phyloP scores from a whole-genome alignment of 2,888 invertebrate species.

The Acleris sparsana region DNA sequence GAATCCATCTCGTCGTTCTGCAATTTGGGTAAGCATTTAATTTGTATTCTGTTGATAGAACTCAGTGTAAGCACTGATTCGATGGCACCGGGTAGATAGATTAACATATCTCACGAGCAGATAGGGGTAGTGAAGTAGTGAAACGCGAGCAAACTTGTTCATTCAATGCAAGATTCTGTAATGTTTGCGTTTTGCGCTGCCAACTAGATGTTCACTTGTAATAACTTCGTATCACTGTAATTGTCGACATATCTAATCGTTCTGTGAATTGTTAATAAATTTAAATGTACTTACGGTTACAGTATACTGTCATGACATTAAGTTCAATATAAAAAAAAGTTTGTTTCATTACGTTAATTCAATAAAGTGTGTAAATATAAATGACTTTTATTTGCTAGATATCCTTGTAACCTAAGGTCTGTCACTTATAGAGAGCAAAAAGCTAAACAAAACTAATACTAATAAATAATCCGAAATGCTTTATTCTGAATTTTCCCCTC shows the following conservation, averaged over 20 bases:
- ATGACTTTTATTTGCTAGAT: slow-evolving; percentile 36
- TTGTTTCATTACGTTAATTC: slow-evolving; percentile 82
- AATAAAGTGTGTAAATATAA: slow-evolving; percentile 84
- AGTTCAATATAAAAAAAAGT: slow-evolving; percentile 73
- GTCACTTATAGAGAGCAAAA: no score
- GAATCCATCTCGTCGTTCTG: slow-evolving; percentile 58
- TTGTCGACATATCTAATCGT: slow-evolving; percentile 80
- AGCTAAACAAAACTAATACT: no score
- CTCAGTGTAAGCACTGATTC: slow-evolving; percentile 7
- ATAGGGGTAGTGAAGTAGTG: slow-evolving; percentile 12
- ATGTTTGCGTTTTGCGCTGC: slow-evolving; percentile 37
- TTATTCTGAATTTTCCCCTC: no score
- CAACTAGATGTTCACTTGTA: slow-evolving; percentile 56
- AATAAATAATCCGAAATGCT: no score
- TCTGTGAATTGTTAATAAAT: slow-evolving; percentile 76
- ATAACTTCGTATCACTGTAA: slow-evolving; percentile 79
- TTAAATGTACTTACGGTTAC: slow-evolving; percentile 80
- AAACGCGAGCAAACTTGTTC: slow-evolving; percentile 1
- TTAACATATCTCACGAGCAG: slow-evolving; percentile 25
- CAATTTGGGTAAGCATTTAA: slow-evolving; percentile 77
- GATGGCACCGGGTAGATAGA: slow-evolving; percentile 19
- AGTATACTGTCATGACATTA: slow-evolving; percentile 76
- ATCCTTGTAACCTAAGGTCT: no score
- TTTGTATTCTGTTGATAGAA: slow-evolving; percentile 48
- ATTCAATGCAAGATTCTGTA: background rate